Percentiles rank a stretch among this genome's conserved stretches.
phyloP scores from a whole-genome alignment of 2,888 invertebrate species.

The Ditula angustiorana region DNA sequence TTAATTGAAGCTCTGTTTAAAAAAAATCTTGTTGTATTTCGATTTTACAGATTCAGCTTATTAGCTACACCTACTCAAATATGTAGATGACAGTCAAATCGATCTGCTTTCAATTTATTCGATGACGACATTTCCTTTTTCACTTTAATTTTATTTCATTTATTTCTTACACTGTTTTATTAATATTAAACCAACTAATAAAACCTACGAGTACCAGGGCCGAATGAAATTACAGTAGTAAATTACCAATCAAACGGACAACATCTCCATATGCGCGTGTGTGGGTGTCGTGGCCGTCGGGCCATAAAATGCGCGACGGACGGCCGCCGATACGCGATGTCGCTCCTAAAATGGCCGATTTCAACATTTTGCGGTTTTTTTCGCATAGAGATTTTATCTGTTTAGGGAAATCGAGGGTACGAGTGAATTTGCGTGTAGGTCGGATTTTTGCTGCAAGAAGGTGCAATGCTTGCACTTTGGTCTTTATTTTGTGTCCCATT shows the following conservation, averaged over 20 bases:
- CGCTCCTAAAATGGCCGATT: constrained; percentile 43
- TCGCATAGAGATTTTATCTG: constrained; percentile 38
- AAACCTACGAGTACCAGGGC: constrained; percentile 30
- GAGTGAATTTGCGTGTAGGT: constrained; percentile 37
- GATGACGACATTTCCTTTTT: too few relatives aligned
- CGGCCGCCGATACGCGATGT: constrained; percentile 38
- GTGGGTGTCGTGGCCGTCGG: constrained; percentile 42
- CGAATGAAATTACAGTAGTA: constrained; percentile 37
- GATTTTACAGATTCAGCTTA: too few relatives aligned
- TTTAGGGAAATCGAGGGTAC: constrained; percentile 34
- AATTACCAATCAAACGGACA: constrained; percentile 35
- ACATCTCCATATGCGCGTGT: constrained; percentile 32
- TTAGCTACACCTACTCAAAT: too few relatives aligned
- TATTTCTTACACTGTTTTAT: too few relatives aligned
- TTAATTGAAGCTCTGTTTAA: too few relatives aligned
- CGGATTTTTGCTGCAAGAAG: constrained; percentile 31
- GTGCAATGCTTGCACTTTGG: constrained; percentile 14
- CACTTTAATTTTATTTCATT: too few relatives aligned
- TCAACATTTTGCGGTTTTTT: constrained; percentile 35
- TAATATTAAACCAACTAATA: constrained; percentile 4
- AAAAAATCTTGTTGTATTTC: too few relatives aligned
- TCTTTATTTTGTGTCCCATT: background rate
- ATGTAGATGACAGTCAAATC: too few relatives aligned
- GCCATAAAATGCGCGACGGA: constrained; percentile 44
- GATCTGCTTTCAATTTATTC: too few relatives aligned